A percentile compares a stretch with the other conserved stretches of the same genome.
Conservation (phyloP, 2,797 vertebrate species). For the Sebastiscus tertius region DNA sequence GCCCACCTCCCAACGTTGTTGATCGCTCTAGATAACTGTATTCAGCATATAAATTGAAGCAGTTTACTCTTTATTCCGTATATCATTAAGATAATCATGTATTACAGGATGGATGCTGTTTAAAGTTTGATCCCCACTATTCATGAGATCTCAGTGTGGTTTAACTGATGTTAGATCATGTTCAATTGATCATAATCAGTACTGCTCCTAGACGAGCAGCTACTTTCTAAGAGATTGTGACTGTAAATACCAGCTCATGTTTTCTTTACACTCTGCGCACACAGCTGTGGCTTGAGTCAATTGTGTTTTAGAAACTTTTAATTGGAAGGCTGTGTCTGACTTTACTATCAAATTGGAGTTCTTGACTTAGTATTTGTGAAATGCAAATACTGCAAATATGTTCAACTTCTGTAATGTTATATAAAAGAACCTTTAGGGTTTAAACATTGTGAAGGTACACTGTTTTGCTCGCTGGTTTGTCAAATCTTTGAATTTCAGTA, state of each 20-base stretch:
- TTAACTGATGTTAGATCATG: background rate
- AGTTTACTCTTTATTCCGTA: background rate
- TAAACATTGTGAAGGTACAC: too few relatives aligned
- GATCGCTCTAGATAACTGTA: too few relatives aligned
- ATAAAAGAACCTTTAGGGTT: too few relatives aligned
- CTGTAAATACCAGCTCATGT: constrained; percentile 4
- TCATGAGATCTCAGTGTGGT: background rate
- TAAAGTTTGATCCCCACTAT: background rate
- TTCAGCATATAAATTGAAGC: too few relatives aligned
- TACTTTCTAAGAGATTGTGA: constrained; percentile 1
- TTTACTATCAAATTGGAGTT: background rate
- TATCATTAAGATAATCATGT: background rate
- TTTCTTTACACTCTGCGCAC: constrained; percentile 1
- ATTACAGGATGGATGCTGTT: background rate
- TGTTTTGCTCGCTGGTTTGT: too few relatives aligned
- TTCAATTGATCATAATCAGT: constrained; percentile 5
- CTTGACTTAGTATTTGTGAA: background rate
- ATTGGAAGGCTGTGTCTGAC: background rate
- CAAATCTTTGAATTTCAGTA: too few relatives aligned
- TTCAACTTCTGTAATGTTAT: too few relatives aligned
- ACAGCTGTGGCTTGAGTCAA: background rate
- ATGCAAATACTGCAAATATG: too few relatives aligned
- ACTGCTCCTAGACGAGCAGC: background rate
- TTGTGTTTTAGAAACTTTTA: background rate
- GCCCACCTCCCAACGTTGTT: too few relatives aligned